Evolutionary conservation across 2,797 vertebrate species (phyloP).

Genomic region (Myiotriccus ornatus): DNA sequence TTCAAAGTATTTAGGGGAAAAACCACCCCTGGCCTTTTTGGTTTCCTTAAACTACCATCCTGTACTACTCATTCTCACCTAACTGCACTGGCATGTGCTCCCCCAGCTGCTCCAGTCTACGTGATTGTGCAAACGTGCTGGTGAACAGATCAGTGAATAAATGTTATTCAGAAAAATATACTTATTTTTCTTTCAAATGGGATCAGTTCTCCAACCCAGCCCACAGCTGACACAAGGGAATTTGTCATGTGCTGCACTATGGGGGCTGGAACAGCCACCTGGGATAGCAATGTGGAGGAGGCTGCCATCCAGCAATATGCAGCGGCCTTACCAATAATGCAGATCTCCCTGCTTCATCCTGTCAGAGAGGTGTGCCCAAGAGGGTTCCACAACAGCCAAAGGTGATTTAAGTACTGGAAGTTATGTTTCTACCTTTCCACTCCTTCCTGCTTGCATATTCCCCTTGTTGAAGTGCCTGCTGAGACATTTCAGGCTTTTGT

Average conservation of each 20-base stretch:
- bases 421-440: neutral
- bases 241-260: neutral
- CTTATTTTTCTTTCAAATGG: neutral
- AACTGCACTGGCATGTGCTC: neutral
- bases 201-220: neutral
- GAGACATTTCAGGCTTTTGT: neutral
- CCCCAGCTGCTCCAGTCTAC: neutral
- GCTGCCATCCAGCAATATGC: neutral
- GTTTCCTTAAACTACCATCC: neutral
- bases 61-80: neutral
- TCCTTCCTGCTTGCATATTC: neutral
- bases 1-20: neutral
- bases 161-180: neutral
- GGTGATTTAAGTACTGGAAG: neutral
- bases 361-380: neutral
- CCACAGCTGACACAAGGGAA: neutral
- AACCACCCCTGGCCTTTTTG: neutral
- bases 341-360: neutral
- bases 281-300: neutral
- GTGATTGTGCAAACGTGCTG: rapidly evolving
- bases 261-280: neutral
- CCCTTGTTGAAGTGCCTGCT: neutral
- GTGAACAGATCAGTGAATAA: neutral
- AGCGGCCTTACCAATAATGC: neutral
- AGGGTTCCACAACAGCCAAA: neutral